Conservation (phyloP, 2,888 invertebrate genomes). For the Yponomeuta plumbellus region DNA sequence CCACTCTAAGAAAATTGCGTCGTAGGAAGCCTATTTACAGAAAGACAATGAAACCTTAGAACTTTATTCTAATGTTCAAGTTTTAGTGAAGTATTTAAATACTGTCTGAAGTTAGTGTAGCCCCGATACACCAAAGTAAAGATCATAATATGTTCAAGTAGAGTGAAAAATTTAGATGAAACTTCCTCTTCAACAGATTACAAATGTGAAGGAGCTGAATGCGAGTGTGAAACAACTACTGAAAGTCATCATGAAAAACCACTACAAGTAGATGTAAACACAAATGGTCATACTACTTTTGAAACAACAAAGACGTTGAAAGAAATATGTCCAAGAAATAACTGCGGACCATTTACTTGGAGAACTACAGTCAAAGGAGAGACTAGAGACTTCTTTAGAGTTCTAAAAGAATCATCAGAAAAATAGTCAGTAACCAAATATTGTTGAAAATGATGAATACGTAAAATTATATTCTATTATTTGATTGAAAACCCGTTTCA, state of each 20-base stretch:
- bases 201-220: not conserved
- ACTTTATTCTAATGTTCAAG: not conserved
- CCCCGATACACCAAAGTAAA: no score
- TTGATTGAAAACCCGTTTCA: no score
- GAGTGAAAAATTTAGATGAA: not conserved
- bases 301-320: not conserved
- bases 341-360: not conserved
- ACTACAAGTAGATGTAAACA: not conserved
- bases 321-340: not conserved
- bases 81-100: no score
- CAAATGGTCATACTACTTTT: not conserved
- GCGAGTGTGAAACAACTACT: not conserved
- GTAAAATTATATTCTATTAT: no score
- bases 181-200: not conserved
- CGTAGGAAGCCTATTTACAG: not conserved
- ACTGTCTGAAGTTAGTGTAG: no score
- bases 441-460: no score
- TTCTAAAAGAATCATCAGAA: slow-evolving; percentile 20
- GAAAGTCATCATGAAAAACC: not conserved
- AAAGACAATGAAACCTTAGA: not conserved
- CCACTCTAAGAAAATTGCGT: slow-evolving; percentile 19
- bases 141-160: not conserved
- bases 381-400: slow-evolving; percentile 44
- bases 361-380: slow-evolving; percentile 32
- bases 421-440: not conserved